A percentile compares a stretch with the other conserved stretches of the same genome.
phyloP scores from a whole-genome alignment of 2,797 vertebrate genomes.

The Petrocephalus schoutedeni region DNA sequence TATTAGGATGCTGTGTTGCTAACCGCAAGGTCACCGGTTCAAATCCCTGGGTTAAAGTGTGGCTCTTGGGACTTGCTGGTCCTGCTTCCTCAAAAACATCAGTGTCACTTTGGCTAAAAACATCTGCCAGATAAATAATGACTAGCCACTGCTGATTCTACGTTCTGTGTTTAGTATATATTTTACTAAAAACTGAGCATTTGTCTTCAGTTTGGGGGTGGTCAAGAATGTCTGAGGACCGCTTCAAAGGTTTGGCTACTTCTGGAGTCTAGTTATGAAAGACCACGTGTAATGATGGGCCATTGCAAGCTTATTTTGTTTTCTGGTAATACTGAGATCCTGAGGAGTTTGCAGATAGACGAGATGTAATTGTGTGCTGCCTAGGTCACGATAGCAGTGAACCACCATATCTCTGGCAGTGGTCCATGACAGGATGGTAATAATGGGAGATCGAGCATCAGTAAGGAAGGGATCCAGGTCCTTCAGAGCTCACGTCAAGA shows the following conservation, averaged over 20 bases:
- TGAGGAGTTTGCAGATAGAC: not conserved
- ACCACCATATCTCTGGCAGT: not conserved
- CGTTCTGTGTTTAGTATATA: not conserved
- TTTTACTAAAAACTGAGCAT: not conserved
- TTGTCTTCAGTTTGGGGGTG: not conserved
- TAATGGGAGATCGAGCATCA: not conserved
- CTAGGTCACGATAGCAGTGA: not conserved
- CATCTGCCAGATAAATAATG: not conserved
- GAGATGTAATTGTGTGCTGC: not conserved
- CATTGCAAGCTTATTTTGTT: not conserved
- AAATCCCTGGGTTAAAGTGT: not conserved
- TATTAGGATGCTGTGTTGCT: not conserved
- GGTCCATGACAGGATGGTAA: not conserved
- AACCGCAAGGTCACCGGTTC: not conserved
- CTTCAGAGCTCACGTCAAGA: not conserved
- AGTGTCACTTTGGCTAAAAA: not conserved
- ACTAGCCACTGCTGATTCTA: not conserved
- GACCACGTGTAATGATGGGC: not conserved
- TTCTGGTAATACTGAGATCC: not conserved
- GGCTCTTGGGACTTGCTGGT: not conserved
- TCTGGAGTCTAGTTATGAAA: not conserved
- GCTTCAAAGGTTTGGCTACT: not conserved
- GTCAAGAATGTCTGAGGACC: not conserved
- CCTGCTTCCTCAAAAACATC: not conserved
- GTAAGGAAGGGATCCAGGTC: not conserved